Base-by-base conservation (phyloP, 2,113 vertebrate genomes). In the Coryphaenoides rupestris region DNA sequence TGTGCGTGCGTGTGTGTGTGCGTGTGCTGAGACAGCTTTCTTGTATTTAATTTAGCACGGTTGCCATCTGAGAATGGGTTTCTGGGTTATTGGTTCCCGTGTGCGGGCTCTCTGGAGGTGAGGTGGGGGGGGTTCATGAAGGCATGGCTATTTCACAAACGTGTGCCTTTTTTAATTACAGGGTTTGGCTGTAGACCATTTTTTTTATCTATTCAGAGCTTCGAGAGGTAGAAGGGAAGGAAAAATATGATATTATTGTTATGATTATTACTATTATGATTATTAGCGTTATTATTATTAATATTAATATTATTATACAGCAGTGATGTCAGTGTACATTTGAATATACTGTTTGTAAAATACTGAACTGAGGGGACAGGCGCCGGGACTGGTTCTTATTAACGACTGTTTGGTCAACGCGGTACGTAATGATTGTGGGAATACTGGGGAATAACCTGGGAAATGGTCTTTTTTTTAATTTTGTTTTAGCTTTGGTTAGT, bases 151-250 rank as follows among this genome's bases (percentile, higher is more conserved):
- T 78, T 81, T 69, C 74, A 81, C 75, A 82, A 77, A 78, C 73
- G 84, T 85, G 87, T 89, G 85, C 87, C 87, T 87, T 58, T 40
- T 55, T 88, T 79, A 76, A 81, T n/a, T n/a, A n/a, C 72, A 73
- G 73, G 74, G 77, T 77, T 83, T 72, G 68, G 67, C 77, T 77
- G 70, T 68, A 69, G 72, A 64, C 65, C 68, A 68, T 74, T 80
- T 82, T 63, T 69, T 82, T 63, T 69, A 70, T 62, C 69, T 78
- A 74, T 22, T 70, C 19, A 65, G 72, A 63, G n/a, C 55, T 60
- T 55, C 33, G 57, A 69, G 65, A 65, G 33, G 33, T 9, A 7
- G 33, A 40, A 10, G 33, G 33, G 33, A 40, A 40, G 33, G 50
- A 1, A 61, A 74, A 73, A 66, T 55, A 72, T 53, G 5, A 52